phyloP scores from a whole-genome alignment of 2,113 vertebrate species.

The Elephas maximus region DNA sequence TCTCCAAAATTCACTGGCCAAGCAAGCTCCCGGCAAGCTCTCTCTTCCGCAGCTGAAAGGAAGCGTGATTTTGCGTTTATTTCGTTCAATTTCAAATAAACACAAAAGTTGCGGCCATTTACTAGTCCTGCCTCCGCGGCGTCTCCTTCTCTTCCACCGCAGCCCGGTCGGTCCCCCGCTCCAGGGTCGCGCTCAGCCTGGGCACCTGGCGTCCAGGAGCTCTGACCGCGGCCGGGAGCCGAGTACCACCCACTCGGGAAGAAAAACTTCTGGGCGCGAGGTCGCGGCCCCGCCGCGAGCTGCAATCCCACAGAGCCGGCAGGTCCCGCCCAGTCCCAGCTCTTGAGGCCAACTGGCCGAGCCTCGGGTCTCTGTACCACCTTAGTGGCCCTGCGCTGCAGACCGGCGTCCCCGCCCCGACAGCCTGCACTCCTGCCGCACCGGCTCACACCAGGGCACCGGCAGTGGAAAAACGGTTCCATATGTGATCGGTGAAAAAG shows the following conservation, averaged over 20 bases:
- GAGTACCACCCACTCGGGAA: constrained; percentile 66
- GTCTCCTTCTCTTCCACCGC: constrained; percentile 67
- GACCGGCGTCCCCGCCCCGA: background rate
- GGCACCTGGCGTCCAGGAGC: constrained; percentile 56
- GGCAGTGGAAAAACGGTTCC: background rate
- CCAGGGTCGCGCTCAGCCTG: constrained; percentile 55
- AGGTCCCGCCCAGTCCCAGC: background rate
- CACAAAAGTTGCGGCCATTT: constrained; percentile 79
- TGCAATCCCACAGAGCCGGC: background rate
- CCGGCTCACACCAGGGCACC: too few species aligned
- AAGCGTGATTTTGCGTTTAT: background rate
- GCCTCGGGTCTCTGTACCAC: constrained; percentile 79
- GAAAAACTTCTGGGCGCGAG: constrained; percentile 71
- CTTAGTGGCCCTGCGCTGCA: constrained; percentile 81
- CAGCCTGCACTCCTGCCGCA: background rate
- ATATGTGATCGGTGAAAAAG: background rate
- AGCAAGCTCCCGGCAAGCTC: background rate
- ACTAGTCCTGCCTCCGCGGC: constrained; percentile 69
- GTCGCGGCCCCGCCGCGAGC: too few species aligned
- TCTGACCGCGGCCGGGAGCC: background rate
- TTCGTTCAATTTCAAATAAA: constrained; percentile 52
- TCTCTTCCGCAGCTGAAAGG: background rate
- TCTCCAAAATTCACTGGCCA: background rate
- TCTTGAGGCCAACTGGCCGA: background rate
- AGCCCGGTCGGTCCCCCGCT: constrained; percentile 3